Conservation (phyloP, 2,888 invertebrate species). For the Stomorhina lunata region DNA sequence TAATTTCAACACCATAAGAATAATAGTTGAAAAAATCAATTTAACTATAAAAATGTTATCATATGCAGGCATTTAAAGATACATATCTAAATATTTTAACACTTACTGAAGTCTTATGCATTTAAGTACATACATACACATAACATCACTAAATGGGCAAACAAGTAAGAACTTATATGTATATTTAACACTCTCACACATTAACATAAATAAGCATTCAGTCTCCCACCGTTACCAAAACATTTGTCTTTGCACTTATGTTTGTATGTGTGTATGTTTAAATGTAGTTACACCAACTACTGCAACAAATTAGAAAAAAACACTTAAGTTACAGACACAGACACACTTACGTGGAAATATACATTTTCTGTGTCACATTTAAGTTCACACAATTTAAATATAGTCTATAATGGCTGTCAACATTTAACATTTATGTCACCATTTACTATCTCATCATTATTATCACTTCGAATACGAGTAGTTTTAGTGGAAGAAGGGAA, state of each 20-base stretch:
- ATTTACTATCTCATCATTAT: slow-evolving; percentile 47
- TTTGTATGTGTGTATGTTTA: too few relatives aligned
- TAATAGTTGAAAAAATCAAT: too few relatives aligned
- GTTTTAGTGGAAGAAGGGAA: neutral
- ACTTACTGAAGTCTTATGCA: too few relatives aligned
- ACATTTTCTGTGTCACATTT: slow-evolving; percentile 19
- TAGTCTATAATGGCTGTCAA: slow-evolving; percentile 41
- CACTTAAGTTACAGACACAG: too few relatives aligned
- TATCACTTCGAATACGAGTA: slow-evolving; percentile 46
- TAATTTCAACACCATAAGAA: too few relatives aligned
- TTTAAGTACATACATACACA: too few relatives aligned
- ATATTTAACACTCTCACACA: neutral
- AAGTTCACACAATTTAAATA: slow-evolving; percentile 18
- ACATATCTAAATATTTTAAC: too few relatives aligned
- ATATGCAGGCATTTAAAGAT: too few relatives aligned
- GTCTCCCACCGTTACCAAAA: neutral
- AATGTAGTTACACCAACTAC: neutral
- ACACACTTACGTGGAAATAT: neutral
- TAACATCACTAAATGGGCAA: too few relatives aligned
- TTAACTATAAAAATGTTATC: too few relatives aligned
- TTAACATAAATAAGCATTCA: too few relatives aligned
- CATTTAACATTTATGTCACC: slow-evolving; percentile 56
- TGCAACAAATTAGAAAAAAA: neutral
- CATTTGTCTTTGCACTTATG: neutral
- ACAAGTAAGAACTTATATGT: neutral